Percentiles rank a stretch among this genome's conserved stretches.
Evolutionary conservation across 2,113 vertebrate species (phyloP).

Genomic region (Lanius collurio): DNA sequence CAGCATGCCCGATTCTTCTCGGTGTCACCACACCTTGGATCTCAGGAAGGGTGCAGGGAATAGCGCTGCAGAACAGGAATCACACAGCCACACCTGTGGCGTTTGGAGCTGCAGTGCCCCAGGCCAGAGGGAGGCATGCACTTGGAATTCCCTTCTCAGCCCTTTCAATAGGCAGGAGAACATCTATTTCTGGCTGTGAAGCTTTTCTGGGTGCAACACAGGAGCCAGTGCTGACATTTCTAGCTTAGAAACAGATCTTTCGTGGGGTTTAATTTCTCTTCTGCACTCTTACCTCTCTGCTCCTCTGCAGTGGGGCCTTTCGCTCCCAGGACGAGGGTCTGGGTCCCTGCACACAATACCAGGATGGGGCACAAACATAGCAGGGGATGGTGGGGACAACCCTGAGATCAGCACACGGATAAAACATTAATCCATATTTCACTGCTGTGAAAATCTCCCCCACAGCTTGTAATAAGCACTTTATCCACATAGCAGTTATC

Average conservation of each 20-base stretch:
- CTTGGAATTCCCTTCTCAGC: neutral
- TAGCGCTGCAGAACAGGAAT: neutral
- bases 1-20: rapidly evolving
- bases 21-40: neutral
- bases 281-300: neutral
- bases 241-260: neutral
- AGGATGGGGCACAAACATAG: neutral
- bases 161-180: neutral
- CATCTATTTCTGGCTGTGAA: neutral
- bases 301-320: neutral
- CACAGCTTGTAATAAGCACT: neutral
- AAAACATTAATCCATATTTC: neutral
- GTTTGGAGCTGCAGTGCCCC: neutral
- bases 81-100: neutral
- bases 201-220: neutral
- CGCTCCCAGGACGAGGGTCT: rapidly evolving
- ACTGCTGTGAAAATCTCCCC: neutral
- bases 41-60: neutral
- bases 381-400: neutral
- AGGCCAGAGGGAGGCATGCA: neutral
- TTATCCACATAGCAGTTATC: neutral
- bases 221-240: neutral
- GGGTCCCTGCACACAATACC: neutral
- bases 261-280: neutral
- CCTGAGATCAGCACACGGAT: neutral